These are phyloP conservation scores for Paramormyrops hopkinsi DNA, from an alignment of 2,797 vertebrate genomes.

Conservation along the genomic window DNA sequence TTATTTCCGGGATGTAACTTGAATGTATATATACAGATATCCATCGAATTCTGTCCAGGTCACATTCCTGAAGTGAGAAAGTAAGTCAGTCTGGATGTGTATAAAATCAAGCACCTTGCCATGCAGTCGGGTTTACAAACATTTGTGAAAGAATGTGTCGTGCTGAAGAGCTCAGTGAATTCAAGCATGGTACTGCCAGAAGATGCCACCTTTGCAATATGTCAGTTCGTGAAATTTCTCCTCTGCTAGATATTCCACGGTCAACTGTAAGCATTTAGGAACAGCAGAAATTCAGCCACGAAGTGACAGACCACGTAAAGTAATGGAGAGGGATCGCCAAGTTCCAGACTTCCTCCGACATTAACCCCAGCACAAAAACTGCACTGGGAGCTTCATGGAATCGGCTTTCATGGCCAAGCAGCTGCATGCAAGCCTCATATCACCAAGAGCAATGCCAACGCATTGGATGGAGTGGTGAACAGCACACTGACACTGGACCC, in stretches of 20 bases:
- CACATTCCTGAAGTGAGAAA: background rate
- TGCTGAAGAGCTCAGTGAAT: background rate
- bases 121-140: background rate
- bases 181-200: background rate
- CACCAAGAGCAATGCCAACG: no score
- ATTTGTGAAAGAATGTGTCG: background rate
- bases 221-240: background rate
- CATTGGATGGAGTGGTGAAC: no score
- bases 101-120: background rate
- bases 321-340: no score
- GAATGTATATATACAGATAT: background rate
- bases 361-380: no score
- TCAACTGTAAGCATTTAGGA: background rate
- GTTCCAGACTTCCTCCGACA: no score
- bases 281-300: background rate
- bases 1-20: background rate
- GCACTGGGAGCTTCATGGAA: no score
- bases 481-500: no score
- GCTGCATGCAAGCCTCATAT: no score
- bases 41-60: background rate
- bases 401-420: no score
- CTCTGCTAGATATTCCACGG: background rate
- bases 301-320: background rate
- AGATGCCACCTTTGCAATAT: background rate
- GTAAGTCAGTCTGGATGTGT: background rate